These are phyloP conservation scores for Armadillidium nasatum DNA, from an alignment of 1,140 invertebrate species.

Conservation along the genomic window DNA sequence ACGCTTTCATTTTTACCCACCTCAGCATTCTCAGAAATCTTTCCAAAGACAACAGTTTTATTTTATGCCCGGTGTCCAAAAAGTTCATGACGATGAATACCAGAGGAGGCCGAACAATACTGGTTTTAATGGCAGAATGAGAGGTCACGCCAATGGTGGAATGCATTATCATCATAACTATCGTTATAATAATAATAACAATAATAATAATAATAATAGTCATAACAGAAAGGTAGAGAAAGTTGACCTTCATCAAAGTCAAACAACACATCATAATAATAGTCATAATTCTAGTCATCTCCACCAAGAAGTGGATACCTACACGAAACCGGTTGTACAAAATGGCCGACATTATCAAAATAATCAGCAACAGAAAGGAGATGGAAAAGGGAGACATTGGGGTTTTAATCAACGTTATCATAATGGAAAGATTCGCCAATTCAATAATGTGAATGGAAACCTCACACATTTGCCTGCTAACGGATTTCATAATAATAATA, in stretches of 20 bases:
- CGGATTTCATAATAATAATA: constrained; percentile 28
- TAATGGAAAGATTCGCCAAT: background rate
- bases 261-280: background rate
- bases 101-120: background rate
- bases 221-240: background rate
- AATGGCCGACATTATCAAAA: background rate
- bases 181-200: too few relatives aligned
- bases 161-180: background rate
- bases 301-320: background rate
- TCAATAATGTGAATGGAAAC: constrained; percentile 16
- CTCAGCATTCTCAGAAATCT: constrained; percentile 24
- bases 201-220: background rate
- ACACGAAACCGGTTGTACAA: background rate
- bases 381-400: background rate
- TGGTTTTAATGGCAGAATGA: background rate
- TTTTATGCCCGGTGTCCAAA: background rate
- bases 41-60: constrained; percentile 9
- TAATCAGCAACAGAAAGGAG: background rate
- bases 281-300: constrained; percentile 1
- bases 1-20: constrained; percentile 11
- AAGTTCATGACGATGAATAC: too few relatives aligned
- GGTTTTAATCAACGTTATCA: constrained; percentile 23
- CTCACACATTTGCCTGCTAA: constrained; percentile 14
- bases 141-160: background rate
- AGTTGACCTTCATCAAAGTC: background rate